A percentile compares a stretch with the other conserved stretches of the same genome.
Evolutionary conservation across 1,140 invertebrate genomes (phyloP).

Genomic region (Atopsyche davidsoni): DNA sequence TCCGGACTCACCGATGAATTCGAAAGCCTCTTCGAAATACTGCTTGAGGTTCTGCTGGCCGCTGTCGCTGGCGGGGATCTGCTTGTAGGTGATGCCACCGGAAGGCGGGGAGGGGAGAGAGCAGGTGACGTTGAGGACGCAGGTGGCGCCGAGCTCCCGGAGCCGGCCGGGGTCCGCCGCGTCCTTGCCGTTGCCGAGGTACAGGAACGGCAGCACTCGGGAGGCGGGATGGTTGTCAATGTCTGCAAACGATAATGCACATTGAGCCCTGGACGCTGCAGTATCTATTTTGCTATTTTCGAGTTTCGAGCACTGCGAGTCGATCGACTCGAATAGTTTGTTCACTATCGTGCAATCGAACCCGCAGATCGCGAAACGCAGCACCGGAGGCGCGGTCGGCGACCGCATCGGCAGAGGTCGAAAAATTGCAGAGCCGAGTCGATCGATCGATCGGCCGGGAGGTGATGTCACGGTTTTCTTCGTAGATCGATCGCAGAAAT

Average conservation of each 20-base stretch:
- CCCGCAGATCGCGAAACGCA: too few species aligned
- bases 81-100: constrained; percentile 70
- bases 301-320: too few species aligned
- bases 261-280: too few species aligned
- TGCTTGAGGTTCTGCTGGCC: constrained; percentile 86
- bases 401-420: too few species aligned
- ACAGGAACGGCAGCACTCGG: constrained; percentile 79
- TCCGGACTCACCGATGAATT: constrained; percentile 76
- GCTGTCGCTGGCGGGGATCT: constrained; percentile 78
- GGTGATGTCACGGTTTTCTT: too few species aligned
- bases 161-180: constrained; percentile 69
- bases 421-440: too few species aligned
- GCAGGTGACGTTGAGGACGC: constrained; percentile 79
- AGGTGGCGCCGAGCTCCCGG: constrained; percentile 58
- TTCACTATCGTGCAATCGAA: too few species aligned
- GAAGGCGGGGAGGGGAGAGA: constrained; percentile 67
- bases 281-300: too few species aligned
- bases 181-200: constrained; percentile 80
- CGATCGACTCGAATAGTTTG: too few species aligned
- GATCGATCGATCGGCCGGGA: too few species aligned
- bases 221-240: constrained; percentile 75
- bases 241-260: constrained; percentile 43
- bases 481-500: too few species aligned
- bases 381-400: too few species aligned
- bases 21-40: constrained; percentile 86